Conservation (phyloP, 2,113 vertebrate genomes). For the Eidolon helvum region DNA sequence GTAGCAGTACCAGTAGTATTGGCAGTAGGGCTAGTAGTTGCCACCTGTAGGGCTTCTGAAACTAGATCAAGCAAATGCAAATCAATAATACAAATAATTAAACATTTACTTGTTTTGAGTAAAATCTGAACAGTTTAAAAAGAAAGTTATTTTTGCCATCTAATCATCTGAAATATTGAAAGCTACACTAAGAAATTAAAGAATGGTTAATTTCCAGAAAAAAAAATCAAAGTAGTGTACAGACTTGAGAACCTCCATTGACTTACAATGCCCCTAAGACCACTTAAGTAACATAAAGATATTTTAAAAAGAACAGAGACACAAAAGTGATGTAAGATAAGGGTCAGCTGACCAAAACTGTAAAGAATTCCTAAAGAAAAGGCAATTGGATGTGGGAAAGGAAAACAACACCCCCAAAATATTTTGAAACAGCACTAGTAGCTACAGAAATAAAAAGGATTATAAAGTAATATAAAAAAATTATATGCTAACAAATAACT, state of each 20-base stretch:
- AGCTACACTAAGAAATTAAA: conserved; percentile 9
- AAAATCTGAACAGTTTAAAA: conserved; percentile 33
- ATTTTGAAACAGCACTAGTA: not conserved
- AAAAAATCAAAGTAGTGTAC: not conserved
- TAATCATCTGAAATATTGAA: conserved; percentile 34
- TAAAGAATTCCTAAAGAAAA: not conserved
- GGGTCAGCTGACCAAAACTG: not conserved
- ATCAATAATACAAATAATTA: conserved; percentile 35
- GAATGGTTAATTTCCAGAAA: not conserved
- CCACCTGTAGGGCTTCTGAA: conserved; percentile 79
- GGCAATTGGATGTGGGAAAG: not conserved
- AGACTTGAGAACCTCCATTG: not conserved
- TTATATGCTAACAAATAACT: not conserved
- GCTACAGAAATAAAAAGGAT: not conserved
- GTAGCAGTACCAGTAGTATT: conserved; percentile 21
- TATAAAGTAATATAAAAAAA: conserved; percentile 1
- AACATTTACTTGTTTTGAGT: not conserved
- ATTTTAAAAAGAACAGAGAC: not conserved
- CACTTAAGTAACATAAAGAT: conserved; percentile 11
- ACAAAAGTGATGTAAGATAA: not conserved
- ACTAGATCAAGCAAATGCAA: conserved; percentile 59
- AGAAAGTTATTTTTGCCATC: conserved; percentile 27
- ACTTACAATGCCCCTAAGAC: not conserved
- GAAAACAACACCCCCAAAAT: not conserved
- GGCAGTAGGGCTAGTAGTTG: conserved; percentile 44